phyloP scores from a whole-genome alignment of 1,140 invertebrate species.

The Tyrophagus putrescentiae region DNA sequence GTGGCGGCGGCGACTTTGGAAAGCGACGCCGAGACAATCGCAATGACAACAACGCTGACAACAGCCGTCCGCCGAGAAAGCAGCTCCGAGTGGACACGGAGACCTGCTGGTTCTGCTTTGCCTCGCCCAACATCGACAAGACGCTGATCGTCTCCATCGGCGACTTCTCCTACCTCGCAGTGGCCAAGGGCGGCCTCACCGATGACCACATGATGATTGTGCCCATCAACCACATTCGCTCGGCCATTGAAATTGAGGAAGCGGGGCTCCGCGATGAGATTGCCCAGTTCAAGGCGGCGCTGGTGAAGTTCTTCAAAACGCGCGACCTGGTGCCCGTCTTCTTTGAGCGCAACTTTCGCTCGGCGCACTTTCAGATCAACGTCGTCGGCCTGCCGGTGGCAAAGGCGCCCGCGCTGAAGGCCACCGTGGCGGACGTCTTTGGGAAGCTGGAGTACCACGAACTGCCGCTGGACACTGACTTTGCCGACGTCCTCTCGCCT shows the following conservation, averaged over 20 bases:
- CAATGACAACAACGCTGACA: slow-evolving; percentile 20
- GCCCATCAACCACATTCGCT: slow-evolving; percentile 79
- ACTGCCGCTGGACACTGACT: not conserved
- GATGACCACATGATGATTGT: slow-evolving; percentile 78
- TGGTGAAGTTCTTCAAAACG: slow-evolving; percentile 56
- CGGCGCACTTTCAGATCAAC: slow-evolving; percentile 85
- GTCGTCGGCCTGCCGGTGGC: slow-evolving; percentile 50
- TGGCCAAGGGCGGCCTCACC: slow-evolving; percentile 74
- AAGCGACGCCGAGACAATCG: not conserved
- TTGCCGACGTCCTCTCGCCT: slow-evolving; percentile 12
- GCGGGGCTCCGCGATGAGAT: slow-evolving; percentile 55
- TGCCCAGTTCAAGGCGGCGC: slow-evolving; percentile 54
- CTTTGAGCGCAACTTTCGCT: slow-evolving; percentile 86
- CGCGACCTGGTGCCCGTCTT: slow-evolving; percentile 58
- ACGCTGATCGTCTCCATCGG: slow-evolving; percentile 85
- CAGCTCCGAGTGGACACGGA: not conserved
- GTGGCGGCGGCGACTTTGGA: not conserved
- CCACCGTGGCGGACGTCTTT: slow-evolving; percentile 40
- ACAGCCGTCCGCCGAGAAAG: slow-evolving; percentile 21
- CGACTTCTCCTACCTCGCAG: slow-evolving; percentile 64
- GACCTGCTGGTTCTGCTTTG: slow-evolving; percentile 86
- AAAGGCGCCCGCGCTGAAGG: slow-evolving; percentile 40
- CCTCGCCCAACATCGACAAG: slow-evolving; percentile 80
- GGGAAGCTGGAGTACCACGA: slow-evolving; percentile 14
- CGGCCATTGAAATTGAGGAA: slow-evolving; percentile 50